Percentiles rank a stretch among this genome's conserved stretches.
Conservation (phyloP, 2,113 vertebrate genomes). For the Callorhinus ursinus region DNA sequence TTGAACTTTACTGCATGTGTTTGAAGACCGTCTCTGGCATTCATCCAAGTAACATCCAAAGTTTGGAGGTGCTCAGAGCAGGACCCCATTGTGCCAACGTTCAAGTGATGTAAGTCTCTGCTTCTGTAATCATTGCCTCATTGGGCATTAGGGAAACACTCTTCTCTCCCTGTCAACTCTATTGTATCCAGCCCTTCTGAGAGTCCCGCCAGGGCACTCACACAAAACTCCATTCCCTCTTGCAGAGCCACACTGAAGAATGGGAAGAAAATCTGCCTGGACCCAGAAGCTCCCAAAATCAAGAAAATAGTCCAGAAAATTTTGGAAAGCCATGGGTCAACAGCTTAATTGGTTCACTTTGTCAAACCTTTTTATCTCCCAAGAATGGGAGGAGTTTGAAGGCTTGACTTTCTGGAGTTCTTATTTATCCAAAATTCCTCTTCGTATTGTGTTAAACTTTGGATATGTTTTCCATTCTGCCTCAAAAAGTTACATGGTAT, state of each 20-base stretch:
- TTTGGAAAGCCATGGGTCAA: constrained; percentile 5
- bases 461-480: background rate
- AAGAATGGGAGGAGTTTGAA: background rate
- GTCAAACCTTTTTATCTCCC: background rate
- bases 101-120: constrained; percentile 64
- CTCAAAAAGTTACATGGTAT: background rate
- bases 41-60: background rate
- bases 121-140: background rate
- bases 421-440: background rate
- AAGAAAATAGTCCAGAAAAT: constrained; percentile 70
- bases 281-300: constrained; percentile 63
- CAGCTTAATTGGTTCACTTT: background rate
- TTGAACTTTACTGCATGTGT: constrained; percentile 66
- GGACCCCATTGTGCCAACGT: constrained; percentile 46
- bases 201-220: no score
- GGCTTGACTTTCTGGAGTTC: background rate
- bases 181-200: background rate
- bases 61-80: background rate
- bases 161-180: rapidly evolving
- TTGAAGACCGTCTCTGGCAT: background rate
- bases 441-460: background rate
- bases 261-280: constrained; percentile 60
- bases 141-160: background rate
- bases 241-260: constrained; percentile 71
- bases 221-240: background rate